Conservation (phyloP, 2,888 invertebrate species). For the Anarsia innoxiella region DNA sequence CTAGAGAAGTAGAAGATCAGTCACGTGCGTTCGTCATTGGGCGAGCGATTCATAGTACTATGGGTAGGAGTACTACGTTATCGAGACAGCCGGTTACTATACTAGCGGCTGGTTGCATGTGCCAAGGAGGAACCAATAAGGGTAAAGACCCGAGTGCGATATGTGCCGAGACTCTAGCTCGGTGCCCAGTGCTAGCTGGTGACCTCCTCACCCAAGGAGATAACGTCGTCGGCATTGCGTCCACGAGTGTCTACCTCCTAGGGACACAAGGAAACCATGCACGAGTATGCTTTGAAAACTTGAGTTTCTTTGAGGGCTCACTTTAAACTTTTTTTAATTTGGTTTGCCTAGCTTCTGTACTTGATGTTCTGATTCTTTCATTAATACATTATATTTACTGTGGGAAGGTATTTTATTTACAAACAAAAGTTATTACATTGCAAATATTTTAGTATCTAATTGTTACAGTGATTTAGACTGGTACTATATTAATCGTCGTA, state of each 20-base stretch:
- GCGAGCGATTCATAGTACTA: conserved; percentile 28
- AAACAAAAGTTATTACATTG: neutral
- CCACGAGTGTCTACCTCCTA: conserved; percentile 33
- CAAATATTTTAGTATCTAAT: neutral
- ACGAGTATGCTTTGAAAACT: conserved; percentile 34
- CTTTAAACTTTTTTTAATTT: no score
- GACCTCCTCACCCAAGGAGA: conserved; percentile 51
- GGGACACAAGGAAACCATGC: conserved; percentile 29
- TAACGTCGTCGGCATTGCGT: conserved; percentile 42
- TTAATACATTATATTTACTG: no score
- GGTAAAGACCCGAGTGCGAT: no score
- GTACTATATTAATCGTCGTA: conserved; percentile 6
- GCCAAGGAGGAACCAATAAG: conserved; percentile 16
- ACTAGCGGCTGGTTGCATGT: neutral
- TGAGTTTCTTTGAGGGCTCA: no score
- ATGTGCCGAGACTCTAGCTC: conserved; percentile 37
- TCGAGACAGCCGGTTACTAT: conserved; percentile 39
- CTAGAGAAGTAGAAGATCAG: no score
- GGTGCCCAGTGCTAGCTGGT: conserved; percentile 51
- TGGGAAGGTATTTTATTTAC: no score
- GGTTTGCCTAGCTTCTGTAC: no score
- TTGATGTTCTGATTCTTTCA: no score
- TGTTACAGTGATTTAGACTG: no score
- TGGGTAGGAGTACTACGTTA: conserved; percentile 30
- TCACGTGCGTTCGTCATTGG: conserved; percentile 40